Evolutionary conservation across 2,888 invertebrate species (phyloP), one percentile per base, ranked within the genome.

Genomic region (Eilema caniola): DNA sequence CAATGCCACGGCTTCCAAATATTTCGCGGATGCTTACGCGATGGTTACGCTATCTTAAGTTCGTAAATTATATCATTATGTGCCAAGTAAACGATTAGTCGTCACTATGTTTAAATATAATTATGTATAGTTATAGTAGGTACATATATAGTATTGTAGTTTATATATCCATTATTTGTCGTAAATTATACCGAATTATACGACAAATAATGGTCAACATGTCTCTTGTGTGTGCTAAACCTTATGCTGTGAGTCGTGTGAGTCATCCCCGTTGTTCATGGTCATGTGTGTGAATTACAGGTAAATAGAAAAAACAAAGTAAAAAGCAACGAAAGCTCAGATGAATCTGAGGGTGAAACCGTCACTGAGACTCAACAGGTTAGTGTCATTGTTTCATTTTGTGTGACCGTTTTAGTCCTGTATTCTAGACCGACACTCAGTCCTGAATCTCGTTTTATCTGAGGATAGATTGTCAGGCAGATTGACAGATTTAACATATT

Each of bases 341-440:
- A 95, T 86, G 95, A 95, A 74, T 95, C 95, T 61, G 95, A 95
- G 80, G 91, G 92, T 41, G 95, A 95, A 81, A 91, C 92, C 25
- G 91, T 95, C 75, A 95, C 93, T 57, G 95, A 95, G 84, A 95
- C 95, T 69, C 95, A 95, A 85, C 94, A 95, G 92, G 95, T 95
- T 59, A 87, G 92, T 87, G 41, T n/a, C 25, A 72, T 31, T 70
- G 57, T n/a, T 31, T n/a, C 20, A 64, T 53, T 61, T 28, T 53
- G 47, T 47, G 47, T 28, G 16, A 28, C n/a, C 24, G n/a, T 41
- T 41, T 41, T 16, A 41, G 14, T 3, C 1, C 16, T 3, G 41
- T 37, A 33, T 33, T 33, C 33, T 33, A 33, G 33, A 33, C 1
- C 10, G 33, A 33, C 33, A 33, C 28, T 33, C 33, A 33, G 28